These are phyloP conservation scores for Chaetophractus vellerosus DNA, from an alignment of 2,797 vertebrate species.

Conservation along the genomic window DNA sequence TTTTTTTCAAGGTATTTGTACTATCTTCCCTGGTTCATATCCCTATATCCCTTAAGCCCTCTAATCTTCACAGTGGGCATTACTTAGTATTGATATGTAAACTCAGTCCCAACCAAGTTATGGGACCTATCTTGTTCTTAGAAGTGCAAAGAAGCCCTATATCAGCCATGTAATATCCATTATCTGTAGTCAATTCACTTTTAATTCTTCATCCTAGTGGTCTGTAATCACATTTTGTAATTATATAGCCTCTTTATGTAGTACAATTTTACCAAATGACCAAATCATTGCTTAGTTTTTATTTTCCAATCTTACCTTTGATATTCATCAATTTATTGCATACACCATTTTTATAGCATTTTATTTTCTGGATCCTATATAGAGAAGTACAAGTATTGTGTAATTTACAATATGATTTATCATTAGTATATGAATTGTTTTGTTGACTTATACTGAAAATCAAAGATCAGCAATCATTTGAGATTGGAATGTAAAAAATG, in stretches of 20 bases:
- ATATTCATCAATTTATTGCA: not conserved
- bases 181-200: too few species aligned
- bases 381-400: not conserved
- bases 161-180: accelerated
- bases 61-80: conserved; percentile 29
- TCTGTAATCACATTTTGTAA: not conserved
- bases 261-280: not conserved
- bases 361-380: not conserved
- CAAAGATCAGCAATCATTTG: not conserved
- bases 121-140: not conserved
- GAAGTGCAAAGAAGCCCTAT: not conserved
- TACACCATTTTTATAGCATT: not conserved
- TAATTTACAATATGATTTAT: not conserved
- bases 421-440: not conserved
- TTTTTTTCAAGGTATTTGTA: conserved; percentile 9
- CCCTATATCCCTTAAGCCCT: not conserved
- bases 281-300: not conserved
- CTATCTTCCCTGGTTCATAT: not conserved
- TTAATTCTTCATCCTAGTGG: not conserved
- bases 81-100: not conserved
- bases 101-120: not conserved
- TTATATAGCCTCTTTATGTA: not conserved
- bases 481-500: not conserved
- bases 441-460: not conserved
- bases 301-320: not conserved